Percentiles rank a stretch among this genome's conserved stretches.
These are phyloP conservation scores for Drosophila recens DNA, from an alignment of 2,888 invertebrate genomes.

Conservation along the genomic window DNA sequence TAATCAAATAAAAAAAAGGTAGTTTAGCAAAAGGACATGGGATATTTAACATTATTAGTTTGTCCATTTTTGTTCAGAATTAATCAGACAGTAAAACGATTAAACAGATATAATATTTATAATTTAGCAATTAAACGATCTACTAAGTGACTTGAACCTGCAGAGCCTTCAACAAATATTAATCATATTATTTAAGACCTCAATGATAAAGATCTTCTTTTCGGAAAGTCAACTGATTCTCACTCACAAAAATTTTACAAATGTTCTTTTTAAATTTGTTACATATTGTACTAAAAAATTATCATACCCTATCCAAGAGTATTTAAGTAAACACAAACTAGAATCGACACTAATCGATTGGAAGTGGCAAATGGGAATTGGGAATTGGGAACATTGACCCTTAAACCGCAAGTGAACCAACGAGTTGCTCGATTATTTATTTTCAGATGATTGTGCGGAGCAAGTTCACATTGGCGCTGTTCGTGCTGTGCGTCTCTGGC, in stretches of 20 bases:
- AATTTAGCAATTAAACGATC: too few relatives aligned
- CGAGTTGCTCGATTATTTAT: not conserved
- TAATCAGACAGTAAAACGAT: not conserved
- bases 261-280: not conserved
- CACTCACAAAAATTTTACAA: not conserved
- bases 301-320: conserved; percentile 9
- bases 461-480: conserved; percentile 40
- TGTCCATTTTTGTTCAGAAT: not conserved
- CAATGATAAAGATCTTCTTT: too few relatives aligned
- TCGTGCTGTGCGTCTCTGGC: conserved; percentile 30
- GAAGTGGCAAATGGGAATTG: not conserved
- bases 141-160: too few relatives aligned
- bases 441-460: conserved; percentile 64
- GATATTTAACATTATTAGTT: too few relatives aligned
- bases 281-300: not conserved
- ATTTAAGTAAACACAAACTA: not conserved
- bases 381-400: conserved; percentile 38
- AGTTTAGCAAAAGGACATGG: too few relatives aligned
- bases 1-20: too few relatives aligned
- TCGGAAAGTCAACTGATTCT: not conserved
- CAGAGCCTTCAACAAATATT: too few relatives aligned
- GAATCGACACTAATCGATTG: conserved; percentile 14
- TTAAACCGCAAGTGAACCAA: conserved; percentile 6
- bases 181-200: too few relatives aligned
- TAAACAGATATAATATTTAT: too few relatives aligned